Evolutionary conservation across 2,113 vertebrate genomes (phyloP).

Genomic region (Eolophus roseicapilla): DNA sequence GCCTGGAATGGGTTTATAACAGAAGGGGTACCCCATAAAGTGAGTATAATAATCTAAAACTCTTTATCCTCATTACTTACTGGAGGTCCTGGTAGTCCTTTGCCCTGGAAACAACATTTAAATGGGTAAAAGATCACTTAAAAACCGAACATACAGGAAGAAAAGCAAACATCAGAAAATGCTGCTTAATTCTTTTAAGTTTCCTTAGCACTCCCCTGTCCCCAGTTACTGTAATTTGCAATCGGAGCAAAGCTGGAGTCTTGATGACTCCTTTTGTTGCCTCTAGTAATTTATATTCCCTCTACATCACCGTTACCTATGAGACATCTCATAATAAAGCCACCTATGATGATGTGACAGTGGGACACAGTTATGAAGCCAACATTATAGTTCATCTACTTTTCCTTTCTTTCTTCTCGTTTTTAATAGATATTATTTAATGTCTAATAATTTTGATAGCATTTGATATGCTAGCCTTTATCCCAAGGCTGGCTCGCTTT

Average conservation of each 20-base stretch:
- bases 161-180: neutral
- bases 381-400: neutral
- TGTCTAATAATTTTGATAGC: neutral
- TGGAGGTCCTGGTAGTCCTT: conserved; percentile 90
- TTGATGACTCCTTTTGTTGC: neutral
- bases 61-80: conserved; percentile 78
- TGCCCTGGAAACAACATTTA: conserved; percentile 83
- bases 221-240: neutral
- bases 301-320: neutral
- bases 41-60: neutral
- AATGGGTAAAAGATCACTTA: neutral
- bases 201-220: neutral
- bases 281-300: neutral
- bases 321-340: neutral
- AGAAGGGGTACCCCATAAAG: neutral
- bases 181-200: neutral
- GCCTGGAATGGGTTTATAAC: neutral
- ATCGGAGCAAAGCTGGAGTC: neutral
- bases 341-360: neutral
- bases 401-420: neutral
- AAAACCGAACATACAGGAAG: neutral
- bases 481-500: neutral
- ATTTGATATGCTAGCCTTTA: neutral
- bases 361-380: neutral
- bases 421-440: neutral